Conservation (phyloP, 2,888 invertebrate genomes). For the Pandemis heparana region DNA sequence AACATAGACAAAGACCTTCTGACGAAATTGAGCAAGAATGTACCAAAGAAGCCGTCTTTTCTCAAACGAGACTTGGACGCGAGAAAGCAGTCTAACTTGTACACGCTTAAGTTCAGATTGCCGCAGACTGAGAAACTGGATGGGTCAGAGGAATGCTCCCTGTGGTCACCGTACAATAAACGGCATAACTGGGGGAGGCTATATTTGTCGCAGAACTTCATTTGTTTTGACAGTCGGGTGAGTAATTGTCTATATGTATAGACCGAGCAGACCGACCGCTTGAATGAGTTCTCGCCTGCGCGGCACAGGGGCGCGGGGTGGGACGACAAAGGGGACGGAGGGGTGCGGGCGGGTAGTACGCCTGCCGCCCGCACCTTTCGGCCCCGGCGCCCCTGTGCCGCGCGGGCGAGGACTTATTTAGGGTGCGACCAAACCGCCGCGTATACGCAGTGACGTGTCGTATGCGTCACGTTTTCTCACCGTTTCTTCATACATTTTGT, state of each 20-base stretch:
- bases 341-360: no score
- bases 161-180: conserved; percentile 98
- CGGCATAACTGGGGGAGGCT: conserved; percentile 94
- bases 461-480: no score
- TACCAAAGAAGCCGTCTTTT: conserved; percentile 95
- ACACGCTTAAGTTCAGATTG: conserved; percentile 93
- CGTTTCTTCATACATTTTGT: no score
- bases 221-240: conserved; percentile 98
- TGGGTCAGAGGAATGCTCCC: conserved; percentile 95
- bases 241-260: conserved; percentile 67
- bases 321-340: no score
- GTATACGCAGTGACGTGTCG: no score
- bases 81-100: conserved; percentile 96
- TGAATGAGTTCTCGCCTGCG: no score
- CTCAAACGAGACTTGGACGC: conserved; percentile 98
- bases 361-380: no score
- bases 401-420: no score
- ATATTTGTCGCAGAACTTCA: conserved; percentile 96
- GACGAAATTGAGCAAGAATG: conserved; percentile 94
- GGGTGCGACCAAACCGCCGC: no score
- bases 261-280: no score
- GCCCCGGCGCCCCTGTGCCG: no score
- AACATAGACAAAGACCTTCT: conserved; percentile 95
- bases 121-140: conserved; percentile 97
- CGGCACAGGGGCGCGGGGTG: no score